These are phyloP conservation scores for Perodicticus potto DNA, from an alignment of 2,797 vertebrate species.

Conservation along the genomic window DNA sequence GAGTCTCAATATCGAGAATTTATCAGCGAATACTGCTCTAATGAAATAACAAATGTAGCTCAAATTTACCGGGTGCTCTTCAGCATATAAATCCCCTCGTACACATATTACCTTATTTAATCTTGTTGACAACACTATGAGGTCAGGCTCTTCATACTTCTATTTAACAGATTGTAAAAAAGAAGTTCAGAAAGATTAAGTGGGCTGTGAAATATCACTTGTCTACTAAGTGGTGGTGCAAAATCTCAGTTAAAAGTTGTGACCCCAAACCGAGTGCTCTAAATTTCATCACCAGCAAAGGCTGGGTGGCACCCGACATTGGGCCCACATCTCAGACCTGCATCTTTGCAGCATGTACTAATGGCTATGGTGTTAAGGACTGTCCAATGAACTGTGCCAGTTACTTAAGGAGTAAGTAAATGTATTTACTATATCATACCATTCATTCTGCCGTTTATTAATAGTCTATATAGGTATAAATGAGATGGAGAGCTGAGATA, in stretches of 20 bases:
- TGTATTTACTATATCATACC: slow-evolving; percentile 6
- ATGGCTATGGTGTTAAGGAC: neutral
- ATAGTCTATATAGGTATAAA: slow-evolving; percentile 33
- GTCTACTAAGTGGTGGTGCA: neutral
- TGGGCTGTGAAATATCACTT: neutral
- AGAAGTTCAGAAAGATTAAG: neutral
- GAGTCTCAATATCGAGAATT: neutral
- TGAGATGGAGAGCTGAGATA: neutral
- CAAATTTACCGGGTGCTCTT: neutral
- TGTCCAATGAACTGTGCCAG: slow-evolving; percentile 24
- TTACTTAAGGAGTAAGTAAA: slow-evolving; percentile 62
- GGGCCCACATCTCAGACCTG: neutral
- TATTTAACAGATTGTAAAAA: neutral
- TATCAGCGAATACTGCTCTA: neutral
- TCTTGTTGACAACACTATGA: slow-evolving; percentile 20
- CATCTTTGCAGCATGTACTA: neutral
- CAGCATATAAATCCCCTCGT: neutral
- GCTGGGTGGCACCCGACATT: neutral
- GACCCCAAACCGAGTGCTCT: neutral
- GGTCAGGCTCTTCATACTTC: neutral
- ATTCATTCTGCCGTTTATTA: slow-evolving; percentile 51
- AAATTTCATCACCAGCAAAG: neutral
- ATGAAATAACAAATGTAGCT: slow-evolving; percentile 19
- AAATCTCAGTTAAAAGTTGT: neutral
- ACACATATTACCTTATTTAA: slow-evolving; percentile 16